Base-by-base conservation (phyloP, 2,113 vertebrate species). In the Scatophagus argus region DNA sequence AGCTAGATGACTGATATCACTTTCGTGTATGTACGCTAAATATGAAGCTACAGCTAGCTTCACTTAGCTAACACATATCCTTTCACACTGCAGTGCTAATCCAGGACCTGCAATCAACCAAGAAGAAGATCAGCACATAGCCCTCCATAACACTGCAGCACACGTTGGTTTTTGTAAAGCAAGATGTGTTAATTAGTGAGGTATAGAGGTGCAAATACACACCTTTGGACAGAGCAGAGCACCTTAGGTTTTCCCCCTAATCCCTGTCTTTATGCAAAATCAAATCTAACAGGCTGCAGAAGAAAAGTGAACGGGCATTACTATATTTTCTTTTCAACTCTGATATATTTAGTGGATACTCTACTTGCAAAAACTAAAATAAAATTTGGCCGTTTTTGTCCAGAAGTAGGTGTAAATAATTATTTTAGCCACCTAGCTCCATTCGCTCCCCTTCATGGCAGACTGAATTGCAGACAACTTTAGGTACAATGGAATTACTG, bases 181-280 rank as follows among this genome's bases (percentile, higher is more conserved):
- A 29, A 13, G 31, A 52, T 25, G 11, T 39, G 56, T 55, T 29
- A 38, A 44, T 46, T 46, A 0, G 16, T 44, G 29, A n/a, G 29
- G 1, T 46, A 25, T 13, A 25, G 36, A 25, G 27, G 9, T 54
- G 38, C 39, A 25, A 17, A 36, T 23, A 31, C 16, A 10, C 1
- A 14, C 51, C 8, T 44, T 43, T 23, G 47, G 43, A 23, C 25
- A 59, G 6, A 32, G 21, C 9, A 7, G 52, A 8, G 36, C 44
- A 9, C 44, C 39, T 27, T 5, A 46, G 21, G 27, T 13, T 34
- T 47, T 60, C 31, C 31, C 4, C 39, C 10, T 17, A n/a, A 39
- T 34, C 51, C 43, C 11, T 51, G 69, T 39, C 47, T 51, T 41
- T n/a, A 51, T 51, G 32, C 27, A 59, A n/a, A n/a, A n/a, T n/a